These are phyloP conservation scores for Tauraco hartlaubi DNA, from an alignment of 2,797 vertebrate species.

Conservation along the genomic window DNA sequence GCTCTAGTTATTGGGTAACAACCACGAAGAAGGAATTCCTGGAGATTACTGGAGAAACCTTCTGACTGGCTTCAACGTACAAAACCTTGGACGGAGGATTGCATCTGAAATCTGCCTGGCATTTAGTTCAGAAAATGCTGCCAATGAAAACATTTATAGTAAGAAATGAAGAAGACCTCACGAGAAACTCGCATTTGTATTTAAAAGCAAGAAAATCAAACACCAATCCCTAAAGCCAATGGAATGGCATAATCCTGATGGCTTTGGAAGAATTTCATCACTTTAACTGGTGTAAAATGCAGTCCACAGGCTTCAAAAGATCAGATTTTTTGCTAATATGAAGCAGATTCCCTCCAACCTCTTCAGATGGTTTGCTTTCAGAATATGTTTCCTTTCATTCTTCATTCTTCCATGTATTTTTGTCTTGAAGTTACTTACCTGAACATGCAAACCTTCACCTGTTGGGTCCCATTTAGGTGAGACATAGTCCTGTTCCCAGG, in stretches of 20 bases:
- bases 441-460: neutral
- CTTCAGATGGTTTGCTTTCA: neutral
- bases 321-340: neutral
- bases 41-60: constrained; percentile 2
- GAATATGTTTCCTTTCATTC: neutral
- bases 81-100: neutral
- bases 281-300: neutral
- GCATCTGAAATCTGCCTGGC: constrained; percentile 8
- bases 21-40: constrained; percentile 10
- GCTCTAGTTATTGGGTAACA: neutral
- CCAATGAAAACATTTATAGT: constrained; percentile 18
- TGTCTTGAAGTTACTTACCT: neutral
- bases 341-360: neutral
- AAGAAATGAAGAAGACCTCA: neutral
- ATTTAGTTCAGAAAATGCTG: constrained; percentile 6
- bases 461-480: neutral
- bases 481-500: neutral
- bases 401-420: neutral
- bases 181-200: constrained; percentile 20
- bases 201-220: constrained; percentile 11
- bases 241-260: neutral
- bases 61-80: neutral
- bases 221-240: neutral
- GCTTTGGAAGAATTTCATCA: constrained; percentile 4
- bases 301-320: neutral